Percentiles rank a stretch among this genome's conserved stretches.
These are phyloP conservation scores for Nasonia vitripennis DNA, from an alignment of 1,140 invertebrate species.

Conservation along the genomic window DNA sequence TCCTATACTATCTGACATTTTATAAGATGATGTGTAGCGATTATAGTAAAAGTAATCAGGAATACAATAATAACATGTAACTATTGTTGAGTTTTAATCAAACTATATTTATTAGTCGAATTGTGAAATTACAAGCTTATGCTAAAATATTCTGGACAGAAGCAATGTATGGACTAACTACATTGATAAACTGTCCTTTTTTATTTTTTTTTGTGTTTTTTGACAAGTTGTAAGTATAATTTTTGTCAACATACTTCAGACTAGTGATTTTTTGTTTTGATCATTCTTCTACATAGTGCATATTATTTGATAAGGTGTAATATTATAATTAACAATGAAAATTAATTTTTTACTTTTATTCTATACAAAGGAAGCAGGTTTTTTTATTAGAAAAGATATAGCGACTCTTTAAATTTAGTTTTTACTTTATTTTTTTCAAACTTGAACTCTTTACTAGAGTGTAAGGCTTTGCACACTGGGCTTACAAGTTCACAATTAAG, in stretches of 20 bases:
- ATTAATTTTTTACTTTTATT: conserved; percentile 14
- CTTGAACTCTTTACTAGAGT: conserved; percentile 55
- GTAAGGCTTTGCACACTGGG: conserved; percentile 54
- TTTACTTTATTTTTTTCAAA: conserved; percentile 54
- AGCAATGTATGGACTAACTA: neutral
- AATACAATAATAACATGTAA: conserved; percentile 28
- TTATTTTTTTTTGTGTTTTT: neutral
- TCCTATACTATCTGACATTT: neutral
- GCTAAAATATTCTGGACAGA: conserved; percentile 1
- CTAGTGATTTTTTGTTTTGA: neutral
- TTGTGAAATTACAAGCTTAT: conserved; percentile 39
- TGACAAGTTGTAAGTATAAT: neutral
- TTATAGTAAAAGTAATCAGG: neutral
- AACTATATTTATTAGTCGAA: conserved; percentile 36
- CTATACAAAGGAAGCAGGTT: conserved; percentile 30
- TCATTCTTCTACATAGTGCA: neutral
- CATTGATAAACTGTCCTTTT: neutral
- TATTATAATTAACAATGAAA: neutral
- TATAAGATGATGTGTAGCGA: neutral
- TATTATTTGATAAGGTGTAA: neutral
- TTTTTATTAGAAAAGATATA: conserved; percentile 48
- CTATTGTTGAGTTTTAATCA: conserved; percentile 19
- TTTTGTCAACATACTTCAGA: conserved; percentile 26
- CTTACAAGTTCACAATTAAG: conserved; percentile 55
- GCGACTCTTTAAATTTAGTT: conserved; percentile 43